phyloP scores from a whole-genome alignment of 2,113 vertebrate species.

The Scopus umbretta region DNA sequence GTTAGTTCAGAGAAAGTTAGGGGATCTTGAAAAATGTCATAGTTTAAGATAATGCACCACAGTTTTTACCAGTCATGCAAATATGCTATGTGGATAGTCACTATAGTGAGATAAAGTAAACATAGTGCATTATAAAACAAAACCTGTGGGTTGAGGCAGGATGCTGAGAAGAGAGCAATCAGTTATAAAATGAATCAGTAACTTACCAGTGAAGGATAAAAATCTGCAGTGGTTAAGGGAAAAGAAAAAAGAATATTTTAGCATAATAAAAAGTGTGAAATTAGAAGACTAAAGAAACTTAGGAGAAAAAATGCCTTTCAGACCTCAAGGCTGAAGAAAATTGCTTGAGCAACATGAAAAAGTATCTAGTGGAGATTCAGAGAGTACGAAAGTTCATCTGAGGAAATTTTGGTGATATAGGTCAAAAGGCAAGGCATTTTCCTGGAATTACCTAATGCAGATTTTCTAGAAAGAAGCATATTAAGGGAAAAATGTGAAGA shows the following conservation, averaged over 20 bases:
- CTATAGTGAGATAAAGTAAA: background rate
- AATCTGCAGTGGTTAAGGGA: background rate
- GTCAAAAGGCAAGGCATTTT: background rate
- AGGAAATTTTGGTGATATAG: background rate
- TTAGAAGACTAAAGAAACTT: background rate
- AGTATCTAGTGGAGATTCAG: background rate
- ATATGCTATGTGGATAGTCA: background rate
- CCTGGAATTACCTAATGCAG: background rate
- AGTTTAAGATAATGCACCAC: background rate
- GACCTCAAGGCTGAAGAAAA: background rate
- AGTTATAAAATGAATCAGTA: background rate
- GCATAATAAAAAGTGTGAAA: background rate
- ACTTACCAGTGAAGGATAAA: background rate
- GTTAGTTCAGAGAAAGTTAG: background rate
- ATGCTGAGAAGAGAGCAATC: background rate
- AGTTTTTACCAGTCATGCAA: background rate
- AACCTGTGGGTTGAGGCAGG: background rate
- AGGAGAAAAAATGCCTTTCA: background rate
- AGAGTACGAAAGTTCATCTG: background rate
- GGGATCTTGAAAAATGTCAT: background rate
- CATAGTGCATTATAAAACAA: background rate
- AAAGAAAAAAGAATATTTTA: background rate
- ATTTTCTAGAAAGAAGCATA: background rate
- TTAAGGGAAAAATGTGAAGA: background rate
- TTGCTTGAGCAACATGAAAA: background rate